Base-by-base conservation (phyloP, 2,113 vertebrate species). In the Ivindomyrus marchei region DNA sequence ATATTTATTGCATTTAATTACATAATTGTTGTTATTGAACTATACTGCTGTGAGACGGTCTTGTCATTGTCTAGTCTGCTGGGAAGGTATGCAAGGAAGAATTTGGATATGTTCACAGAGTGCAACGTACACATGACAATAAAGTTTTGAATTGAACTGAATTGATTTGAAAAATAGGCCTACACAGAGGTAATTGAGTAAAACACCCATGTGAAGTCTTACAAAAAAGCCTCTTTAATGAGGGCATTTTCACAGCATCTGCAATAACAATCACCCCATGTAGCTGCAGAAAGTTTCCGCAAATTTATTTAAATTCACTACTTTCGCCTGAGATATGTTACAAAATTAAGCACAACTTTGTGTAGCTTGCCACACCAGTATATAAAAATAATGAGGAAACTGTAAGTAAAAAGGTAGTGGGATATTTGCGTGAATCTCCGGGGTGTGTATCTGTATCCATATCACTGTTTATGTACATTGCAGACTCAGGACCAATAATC, bases 351-450 rank as follows among this genome's bases (percentile, higher is more conserved):
- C 2, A 53, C n/a, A 31, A 15, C 49, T 17, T 36, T 4, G 49
- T 27, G 49, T 24, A 53, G 47, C 11, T 24, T 36, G 85, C 5
- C 27, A 31, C n/a, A 52, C n/a, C 36, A 70, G n/a, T 88, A 66
- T 66, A 62, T 42, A 31, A 87, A 27, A 46, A 42, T 88, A 45
- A 88, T 24, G 66, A 17, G 24, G 42, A 47, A 70, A 47, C 13
- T 3, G 8, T 70, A 46, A 8, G 17, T 88, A 52, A 86, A 19
- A 70, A 77, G 49, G 70, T 11, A 90, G 87, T 36, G 21, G 80
- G 39, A 74, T 42, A 9, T 15, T 17, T 56, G 85, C 11, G 50
- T 85, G 80, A 92, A 90, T 88, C 87, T 90, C 62, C 86, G 24
- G 77, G 47, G 46, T 8, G 3, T 77, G 21, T 36, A 21, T 47